Evolutionary conservation across 2,113 vertebrate genomes (phyloP).

Genomic region (Pithys albifrons): DNA sequence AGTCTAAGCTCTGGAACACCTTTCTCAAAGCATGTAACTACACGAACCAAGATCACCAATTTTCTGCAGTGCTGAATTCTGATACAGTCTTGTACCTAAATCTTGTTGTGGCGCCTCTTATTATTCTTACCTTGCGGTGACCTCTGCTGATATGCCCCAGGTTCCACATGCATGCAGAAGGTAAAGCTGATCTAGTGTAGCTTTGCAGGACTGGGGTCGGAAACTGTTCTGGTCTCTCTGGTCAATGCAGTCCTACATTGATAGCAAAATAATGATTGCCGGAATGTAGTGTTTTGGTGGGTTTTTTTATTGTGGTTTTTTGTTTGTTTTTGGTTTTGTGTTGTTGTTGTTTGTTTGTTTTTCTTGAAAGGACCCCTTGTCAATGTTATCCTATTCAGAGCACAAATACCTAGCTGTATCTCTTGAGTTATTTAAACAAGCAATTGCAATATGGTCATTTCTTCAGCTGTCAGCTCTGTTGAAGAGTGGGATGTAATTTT

Average conservation of each 20-base stretch:
- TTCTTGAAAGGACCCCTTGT: neutral
- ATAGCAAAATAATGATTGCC: neutral
- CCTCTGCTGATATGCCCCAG: neutral
- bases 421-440: conserved; percentile 20
- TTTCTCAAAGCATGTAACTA: neutral
- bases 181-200: neutral
- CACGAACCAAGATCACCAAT: neutral
- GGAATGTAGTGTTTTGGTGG: neutral
- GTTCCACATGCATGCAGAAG: neutral
- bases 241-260: neutral
- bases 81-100: neutral
- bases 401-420: neutral
- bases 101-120: neutral
- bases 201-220: neutral
- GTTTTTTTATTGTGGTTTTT: neutral
- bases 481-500: conserved; percentile 46
- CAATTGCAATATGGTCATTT: conserved; percentile 15
- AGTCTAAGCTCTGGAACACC: neutral
- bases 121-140: neutral
- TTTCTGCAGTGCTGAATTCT: neutral
- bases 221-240: neutral
- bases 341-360: neutral
- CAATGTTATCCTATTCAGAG: neutral
- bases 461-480: conserved; percentile 38
- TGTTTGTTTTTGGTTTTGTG: too few species aligned